Percentiles rank a stretch among this genome's conserved stretches.
These are phyloP conservation scores for Scolanthus callimorphus DNA, from an alignment of 92 coral and sea anemone genomes.

Conservation along the genomic window DNA sequence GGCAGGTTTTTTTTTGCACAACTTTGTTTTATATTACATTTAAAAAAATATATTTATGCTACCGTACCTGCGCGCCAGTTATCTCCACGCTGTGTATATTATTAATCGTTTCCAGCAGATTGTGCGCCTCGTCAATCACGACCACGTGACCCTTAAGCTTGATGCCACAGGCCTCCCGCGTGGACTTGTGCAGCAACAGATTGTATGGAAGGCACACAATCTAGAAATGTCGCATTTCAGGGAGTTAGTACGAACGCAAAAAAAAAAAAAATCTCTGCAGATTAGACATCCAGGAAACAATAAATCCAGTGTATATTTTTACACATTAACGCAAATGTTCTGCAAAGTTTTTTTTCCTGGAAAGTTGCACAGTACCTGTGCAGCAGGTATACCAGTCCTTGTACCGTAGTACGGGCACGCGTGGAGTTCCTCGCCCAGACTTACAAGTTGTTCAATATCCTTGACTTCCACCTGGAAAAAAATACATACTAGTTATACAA, in stretches of 20 bases:
- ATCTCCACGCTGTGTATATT: constrained; percentile 85
- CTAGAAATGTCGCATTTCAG: no score
- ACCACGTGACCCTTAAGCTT: constrained; percentile 76
- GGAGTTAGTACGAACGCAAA: no score
- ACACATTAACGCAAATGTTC: no score
- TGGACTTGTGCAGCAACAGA: constrained; percentile 79
- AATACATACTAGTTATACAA: no score
- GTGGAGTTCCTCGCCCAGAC: constrained; percentile 78
- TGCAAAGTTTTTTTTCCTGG: no score
- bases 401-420: constrained; percentile 98
- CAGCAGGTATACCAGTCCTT: constrained; percentile 82
- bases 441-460: constrained; percentile 92
- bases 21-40: no score
- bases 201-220: constrained; percentile 94
- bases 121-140: constrained; percentile 94
- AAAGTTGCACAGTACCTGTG: no score
- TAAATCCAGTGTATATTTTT: no score
- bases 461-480: constrained; percentile 64
- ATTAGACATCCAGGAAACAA: no score
- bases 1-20: no score
- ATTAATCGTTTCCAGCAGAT: constrained; percentile 91
- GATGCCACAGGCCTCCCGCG: constrained; percentile 95
- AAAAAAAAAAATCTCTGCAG: no score
- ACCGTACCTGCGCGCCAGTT: constrained; percentile 78
- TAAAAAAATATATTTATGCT: no score